phyloP scores from a whole-genome alignment of 2,888 invertebrate genomes.

The Sycophila texana region DNA sequence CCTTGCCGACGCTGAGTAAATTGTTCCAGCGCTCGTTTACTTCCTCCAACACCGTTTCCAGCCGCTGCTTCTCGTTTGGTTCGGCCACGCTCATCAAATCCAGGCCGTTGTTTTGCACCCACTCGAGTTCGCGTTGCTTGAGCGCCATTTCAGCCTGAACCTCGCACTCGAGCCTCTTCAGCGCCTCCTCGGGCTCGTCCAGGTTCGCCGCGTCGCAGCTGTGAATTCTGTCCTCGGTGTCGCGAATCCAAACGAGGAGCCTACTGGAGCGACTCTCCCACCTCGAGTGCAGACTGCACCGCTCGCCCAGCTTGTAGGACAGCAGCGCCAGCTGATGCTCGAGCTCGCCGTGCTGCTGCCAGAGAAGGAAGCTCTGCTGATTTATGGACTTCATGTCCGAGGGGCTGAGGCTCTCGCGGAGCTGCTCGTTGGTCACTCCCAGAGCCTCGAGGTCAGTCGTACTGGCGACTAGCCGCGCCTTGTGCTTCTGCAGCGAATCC shows the following conservation, averaged over 20 bases:
- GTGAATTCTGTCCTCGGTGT: constrained; percentile 78
- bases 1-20: constrained; percentile 81
- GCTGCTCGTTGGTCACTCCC: constrained; percentile 86
- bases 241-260: constrained; percentile 84
- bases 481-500: constrained; percentile 80
- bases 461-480: constrained; percentile 79
- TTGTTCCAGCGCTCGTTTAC: constrained; percentile 83
- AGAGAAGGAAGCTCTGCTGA: constrained; percentile 86
- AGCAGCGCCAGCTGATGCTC: constrained; percentile 86
- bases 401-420: constrained; percentile 90
- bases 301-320: constrained; percentile 85
- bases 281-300: constrained; percentile 82
- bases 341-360: constrained; percentile 88
- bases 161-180: constrained; percentile 85
- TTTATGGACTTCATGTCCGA: constrained; percentile 88
- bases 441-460: constrained; percentile 83
- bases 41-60: constrained; percentile 79
- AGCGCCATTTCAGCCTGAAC: constrained; percentile 85
- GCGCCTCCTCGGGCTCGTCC: constrained; percentile 84
- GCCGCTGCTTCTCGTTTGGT: constrained; percentile 78
- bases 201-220: constrained; percentile 74
- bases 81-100: constrained; percentile 81
- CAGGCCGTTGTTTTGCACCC: constrained; percentile 84
- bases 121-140: constrained; percentile 87
- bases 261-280: constrained; percentile 83